These are phyloP conservation scores for Plagiodera versicolora DNA, from an alignment of 2,888 invertebrate genomes.

Conservation along the genomic window DNA sequence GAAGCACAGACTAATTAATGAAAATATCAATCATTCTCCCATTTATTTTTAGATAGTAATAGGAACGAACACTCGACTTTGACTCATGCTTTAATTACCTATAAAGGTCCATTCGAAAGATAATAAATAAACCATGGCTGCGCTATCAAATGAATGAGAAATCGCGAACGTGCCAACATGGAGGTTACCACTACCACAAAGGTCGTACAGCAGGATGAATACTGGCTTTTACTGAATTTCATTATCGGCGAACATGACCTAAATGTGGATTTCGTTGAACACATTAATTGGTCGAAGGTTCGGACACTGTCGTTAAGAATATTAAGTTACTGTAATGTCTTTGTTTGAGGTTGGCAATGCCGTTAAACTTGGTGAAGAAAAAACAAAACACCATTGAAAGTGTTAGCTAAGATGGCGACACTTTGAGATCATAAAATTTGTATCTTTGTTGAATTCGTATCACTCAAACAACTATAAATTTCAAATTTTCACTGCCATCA, in stretches of 20 bases:
- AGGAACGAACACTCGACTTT: conserved; percentile 6
- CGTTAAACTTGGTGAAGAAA: too few relatives aligned
- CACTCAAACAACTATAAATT: too few relatives aligned
- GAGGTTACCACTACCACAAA: not conserved
- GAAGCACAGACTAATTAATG: conserved; percentile 21
- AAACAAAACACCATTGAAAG: too few relatives aligned
- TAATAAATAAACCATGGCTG: not conserved
- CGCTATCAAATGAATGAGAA: not conserved
- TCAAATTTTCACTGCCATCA: too few relatives aligned
- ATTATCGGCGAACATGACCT: not conserved
- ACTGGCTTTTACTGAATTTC: not conserved
- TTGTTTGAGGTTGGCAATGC: too few relatives aligned
- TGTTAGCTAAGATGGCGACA: too few relatives aligned
- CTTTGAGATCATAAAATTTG: too few relatives aligned
- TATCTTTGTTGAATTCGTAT: too few relatives aligned
- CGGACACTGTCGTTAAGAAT: too few relatives aligned
- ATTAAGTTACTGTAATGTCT: too few relatives aligned
- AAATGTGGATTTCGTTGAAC: not conserved
- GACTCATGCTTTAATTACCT: conserved; percentile 17
- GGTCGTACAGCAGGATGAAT: not conserved
- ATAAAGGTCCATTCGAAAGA: conserved; percentile 2
- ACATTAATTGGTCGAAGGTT: not conserved
- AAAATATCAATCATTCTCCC: conserved; percentile 1
- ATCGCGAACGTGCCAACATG: not conserved
- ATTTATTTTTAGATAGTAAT: conserved; percentile 16